Evolutionary conservation across 1,140 invertebrate species (phyloP), one percentile per base, ranked within the genome.

Genomic region (Bombus turneri): DNA sequence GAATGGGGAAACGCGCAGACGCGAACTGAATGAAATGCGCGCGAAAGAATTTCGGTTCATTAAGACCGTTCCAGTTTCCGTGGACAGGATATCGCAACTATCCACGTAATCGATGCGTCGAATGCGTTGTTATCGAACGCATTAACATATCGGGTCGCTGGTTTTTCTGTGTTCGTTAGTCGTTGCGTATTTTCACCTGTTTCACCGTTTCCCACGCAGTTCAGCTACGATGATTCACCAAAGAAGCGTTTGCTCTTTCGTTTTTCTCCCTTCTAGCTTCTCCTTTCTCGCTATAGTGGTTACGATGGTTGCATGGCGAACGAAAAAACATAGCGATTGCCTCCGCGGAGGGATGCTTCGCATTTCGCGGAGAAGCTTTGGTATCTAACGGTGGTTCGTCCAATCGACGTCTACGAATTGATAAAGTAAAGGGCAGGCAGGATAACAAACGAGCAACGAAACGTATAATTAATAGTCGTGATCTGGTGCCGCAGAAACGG

Each of bases 31-130:
- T 71, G 79, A 53, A 53, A 85, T 53, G 6, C 41, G 47, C 28
- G 77, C 78, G 64, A 74, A 82, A 57, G 85, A 86, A 86, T 86
- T 86, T 86, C 80, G 59, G 47, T 86, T 76, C 72, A 39, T 82
- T 82, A 86, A 59, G n/a, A 76, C 6, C 53, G 80, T 86, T 74
- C 83, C 83, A 85, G 69, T 82, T 86, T 34, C 39, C 41, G 43
- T 43, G 34, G 57, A 37, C 43, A 57, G 57, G 28, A 22, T 85
- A 28, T 81, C 69, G 59, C 83, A 80, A 64, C 34, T 34, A 6
- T 72, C 41, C 47, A 1, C 53, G 57, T 39, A 53, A 81, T 85
- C 77, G 71, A 80, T 64, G 57, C 77, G n/a, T 66, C 83, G 77
- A 57, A 64, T 28, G 22, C 53, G 57, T 73, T 43, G 57, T 79